Conservation (phyloP, 2,888 invertebrate species). For the Lithophane semibrunnea region DNA sequence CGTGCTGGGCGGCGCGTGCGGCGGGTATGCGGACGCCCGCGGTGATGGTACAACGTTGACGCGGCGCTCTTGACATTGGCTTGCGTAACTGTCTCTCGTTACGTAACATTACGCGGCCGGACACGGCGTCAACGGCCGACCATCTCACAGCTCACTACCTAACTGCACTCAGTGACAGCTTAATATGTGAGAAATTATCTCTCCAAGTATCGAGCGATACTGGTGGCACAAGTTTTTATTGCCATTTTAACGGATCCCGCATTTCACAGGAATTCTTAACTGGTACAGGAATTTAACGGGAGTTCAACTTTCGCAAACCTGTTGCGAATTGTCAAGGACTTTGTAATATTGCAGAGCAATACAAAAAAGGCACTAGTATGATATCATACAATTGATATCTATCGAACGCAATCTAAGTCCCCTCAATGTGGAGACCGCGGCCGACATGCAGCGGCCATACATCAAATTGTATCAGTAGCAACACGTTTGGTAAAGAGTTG, state of each 20-base stretch:
- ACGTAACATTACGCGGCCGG: slow-evolving; percentile 70
- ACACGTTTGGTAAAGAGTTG: not conserved
- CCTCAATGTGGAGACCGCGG: slow-evolving; percentile 1
- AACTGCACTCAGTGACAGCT: slow-evolving; percentile 65
- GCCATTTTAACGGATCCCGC: slow-evolving; percentile 67
- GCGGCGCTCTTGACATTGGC: slow-evolving; percentile 87
- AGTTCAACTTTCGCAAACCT: slow-evolving; percentile 64
- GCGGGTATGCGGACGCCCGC: slow-evolving; percentile 40
- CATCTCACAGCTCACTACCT: slow-evolving; percentile 59
- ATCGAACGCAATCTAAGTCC: slow-evolving; percentile 17
- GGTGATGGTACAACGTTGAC: slow-evolving; percentile 66
- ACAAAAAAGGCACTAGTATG: slow-evolving; percentile 27
- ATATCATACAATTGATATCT: slow-evolving; percentile 9
- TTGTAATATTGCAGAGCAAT: slow-evolving; percentile 22
- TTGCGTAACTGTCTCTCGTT: slow-evolving; percentile 79
- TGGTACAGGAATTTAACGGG: slow-evolving; percentile 73
- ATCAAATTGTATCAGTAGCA: slow-evolving; percentile 11
- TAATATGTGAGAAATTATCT: slow-evolving; percentile 64
- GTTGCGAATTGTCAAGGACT: slow-evolving; percentile 58
- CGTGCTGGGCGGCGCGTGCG: slow-evolving; percentile 31
- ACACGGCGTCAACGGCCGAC: slow-evolving; percentile 66
- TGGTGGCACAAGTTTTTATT: slow-evolving; percentile 67
- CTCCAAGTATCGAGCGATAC: slow-evolving; percentile 50
- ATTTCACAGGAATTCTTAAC: slow-evolving; percentile 64
- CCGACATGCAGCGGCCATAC: not conserved